A percentile compares a stretch with the other conserved stretches of the same genome.
Conservation (phyloP, 2,113 vertebrate genomes). For the Mungos mungo region DNA sequence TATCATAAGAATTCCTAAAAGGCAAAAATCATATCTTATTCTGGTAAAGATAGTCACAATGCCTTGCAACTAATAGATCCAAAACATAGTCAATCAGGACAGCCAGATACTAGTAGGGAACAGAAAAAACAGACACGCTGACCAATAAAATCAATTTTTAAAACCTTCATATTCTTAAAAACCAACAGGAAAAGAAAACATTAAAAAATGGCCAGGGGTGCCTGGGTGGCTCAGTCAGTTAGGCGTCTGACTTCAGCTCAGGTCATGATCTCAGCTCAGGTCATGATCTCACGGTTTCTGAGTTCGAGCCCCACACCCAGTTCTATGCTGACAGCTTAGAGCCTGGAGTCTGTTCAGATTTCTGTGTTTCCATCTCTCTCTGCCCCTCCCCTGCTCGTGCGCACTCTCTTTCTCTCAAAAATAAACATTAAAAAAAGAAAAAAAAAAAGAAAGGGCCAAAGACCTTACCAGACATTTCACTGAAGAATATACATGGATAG, state of each 20-base stretch:
- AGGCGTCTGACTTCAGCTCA: too few relatives aligned
- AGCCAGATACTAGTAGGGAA: neutral
- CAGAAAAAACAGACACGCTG: neutral
- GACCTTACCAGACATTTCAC: neutral
- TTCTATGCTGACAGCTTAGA: too few relatives aligned
- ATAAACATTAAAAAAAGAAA: too few relatives aligned
- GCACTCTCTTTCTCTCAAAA: too few relatives aligned
- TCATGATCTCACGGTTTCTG: too few relatives aligned
- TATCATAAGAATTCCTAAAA: neutral
- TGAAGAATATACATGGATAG: neutral
- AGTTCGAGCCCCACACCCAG: too few relatives aligned
- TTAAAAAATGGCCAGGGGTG: neutral
- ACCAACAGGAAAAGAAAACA: neutral
- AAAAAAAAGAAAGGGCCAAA: neutral
- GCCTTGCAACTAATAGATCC: neutral
- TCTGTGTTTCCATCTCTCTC: too few relatives aligned
- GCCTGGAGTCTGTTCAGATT: too few relatives aligned
- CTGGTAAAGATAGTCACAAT: neutral
- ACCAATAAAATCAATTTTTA: neutral
- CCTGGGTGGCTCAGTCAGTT: too few relatives aligned
- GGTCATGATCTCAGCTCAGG: too few relatives aligned
- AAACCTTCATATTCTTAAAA: slow-evolving; percentile 2
- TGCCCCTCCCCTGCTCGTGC: too few relatives aligned
- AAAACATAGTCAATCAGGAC: neutral
- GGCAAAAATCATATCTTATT: neutral